Evolutionary conservation across 2,888 invertebrate species (phyloP).

Genomic region (Diarsia dahlii): DNA sequence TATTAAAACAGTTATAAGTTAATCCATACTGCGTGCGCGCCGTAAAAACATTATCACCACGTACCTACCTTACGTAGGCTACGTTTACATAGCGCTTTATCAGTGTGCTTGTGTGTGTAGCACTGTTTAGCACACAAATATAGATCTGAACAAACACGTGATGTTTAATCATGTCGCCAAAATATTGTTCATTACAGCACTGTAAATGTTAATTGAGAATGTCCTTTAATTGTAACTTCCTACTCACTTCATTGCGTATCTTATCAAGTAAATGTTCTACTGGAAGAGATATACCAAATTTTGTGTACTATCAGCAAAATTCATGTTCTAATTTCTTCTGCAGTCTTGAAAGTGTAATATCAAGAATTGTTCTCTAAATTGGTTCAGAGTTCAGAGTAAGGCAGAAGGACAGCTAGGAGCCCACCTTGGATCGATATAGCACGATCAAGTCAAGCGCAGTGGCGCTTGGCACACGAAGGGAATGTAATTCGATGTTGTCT

Average conservation of each 20-base stretch:
- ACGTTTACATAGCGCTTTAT: conserved; percentile 67
- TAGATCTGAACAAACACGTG: conserved; percentile 43
- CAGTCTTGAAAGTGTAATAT: conserved; percentile 2
- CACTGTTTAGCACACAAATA: conserved; percentile 38
- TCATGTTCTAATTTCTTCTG: neutral
- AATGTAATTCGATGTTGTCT: conserved; percentile 34
- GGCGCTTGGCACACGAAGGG: conserved; percentile 55
- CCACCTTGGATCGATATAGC: conserved; percentile 22
- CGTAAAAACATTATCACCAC: conserved; percentile 57
- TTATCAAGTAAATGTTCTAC: neutral
- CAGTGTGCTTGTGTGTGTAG: conserved; percentile 45
- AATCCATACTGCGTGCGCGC: conserved; percentile 51
- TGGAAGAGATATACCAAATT: neutral
- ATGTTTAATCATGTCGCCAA: conserved; percentile 57
- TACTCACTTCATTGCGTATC: neutral
- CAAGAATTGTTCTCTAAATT: conserved; percentile 5
- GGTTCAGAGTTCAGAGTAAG: neutral
- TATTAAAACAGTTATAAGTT: conserved; percentile 47
- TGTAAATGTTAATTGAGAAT: conserved; percentile 25
- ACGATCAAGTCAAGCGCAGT: conserved; percentile 17
- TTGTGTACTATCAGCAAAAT: neutral
- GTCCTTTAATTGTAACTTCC: conserved; percentile 5
- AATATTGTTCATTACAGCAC: conserved; percentile 37
- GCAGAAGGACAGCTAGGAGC: neutral
- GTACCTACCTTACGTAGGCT: conserved; percentile 57